phyloP scores from a whole-genome alignment of 1,140 invertebrate species.

The Meloidogyne chitwoodi region DNA sequence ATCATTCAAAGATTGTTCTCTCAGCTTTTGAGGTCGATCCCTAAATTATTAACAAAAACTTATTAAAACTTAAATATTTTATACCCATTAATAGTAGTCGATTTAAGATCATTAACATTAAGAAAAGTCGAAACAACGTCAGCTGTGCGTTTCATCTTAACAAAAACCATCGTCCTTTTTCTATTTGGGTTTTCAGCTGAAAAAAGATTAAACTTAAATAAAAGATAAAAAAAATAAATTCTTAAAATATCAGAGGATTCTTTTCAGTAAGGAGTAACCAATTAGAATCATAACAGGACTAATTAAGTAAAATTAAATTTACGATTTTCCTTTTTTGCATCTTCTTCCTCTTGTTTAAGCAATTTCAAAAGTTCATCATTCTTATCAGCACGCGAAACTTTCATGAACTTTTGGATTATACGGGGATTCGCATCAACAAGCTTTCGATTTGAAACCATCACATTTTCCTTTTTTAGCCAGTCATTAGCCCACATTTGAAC shows the following conservation, averaged over 20 bases:
- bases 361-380: slow-evolving; percentile 64
- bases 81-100: slow-evolving; percentile 28
- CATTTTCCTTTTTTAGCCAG: slow-evolving; percentile 60
- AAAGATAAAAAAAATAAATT: background rate
- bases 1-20: slow-evolving; percentile 78
- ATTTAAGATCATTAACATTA: slow-evolving; percentile 56
- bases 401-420: slow-evolving; percentile 76
- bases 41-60: slow-evolving; percentile 44
- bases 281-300: too few relatives aligned
- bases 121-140: slow-evolving; percentile 79
- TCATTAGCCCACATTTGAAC: slow-evolving; percentile 61
- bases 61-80: background rate
- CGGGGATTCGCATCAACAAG: slow-evolving; percentile 66
- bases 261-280: too few relatives aligned
- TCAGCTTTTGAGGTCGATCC: slow-evolving; percentile 79
- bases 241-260: slow-evolving; percentile 4
- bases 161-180: slow-evolving; percentile 76
- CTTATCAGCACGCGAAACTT: slow-evolving; percentile 73
- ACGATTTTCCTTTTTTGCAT: slow-evolving; percentile 24
- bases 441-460: slow-evolving; percentile 37
- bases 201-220: background rate
- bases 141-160: slow-evolving; percentile 79
- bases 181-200: slow-evolving; percentile 53
- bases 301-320: slow-evolving; percentile 64
- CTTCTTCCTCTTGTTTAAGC: background rate